Evolutionary conservation across 1,140 invertebrate species (phyloP).

Genomic region (Phthorimaea operculella): DNA sequence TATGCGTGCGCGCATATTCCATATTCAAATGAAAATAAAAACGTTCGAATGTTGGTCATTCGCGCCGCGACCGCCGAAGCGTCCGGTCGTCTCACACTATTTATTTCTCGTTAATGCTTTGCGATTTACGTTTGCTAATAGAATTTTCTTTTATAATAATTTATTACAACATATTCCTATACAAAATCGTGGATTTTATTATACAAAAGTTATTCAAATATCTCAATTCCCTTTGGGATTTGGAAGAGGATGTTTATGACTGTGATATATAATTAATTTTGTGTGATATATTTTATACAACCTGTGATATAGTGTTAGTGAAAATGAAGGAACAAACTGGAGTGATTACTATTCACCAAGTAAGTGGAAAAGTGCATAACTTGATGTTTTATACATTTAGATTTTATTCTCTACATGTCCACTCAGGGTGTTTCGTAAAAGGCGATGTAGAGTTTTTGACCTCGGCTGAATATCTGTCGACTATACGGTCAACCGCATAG

Average conservation of each 20-base stretch:
- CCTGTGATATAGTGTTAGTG: constrained; percentile 45
- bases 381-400: too few relatives aligned
- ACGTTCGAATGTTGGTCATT: constrained; percentile 25
- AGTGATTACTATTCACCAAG: constrained; percentile 49
- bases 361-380: constrained; percentile 27
- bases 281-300: constrained; percentile 38
- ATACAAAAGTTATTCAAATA: constrained; percentile 24
- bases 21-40: constrained; percentile 12
- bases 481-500: too few relatives aligned
- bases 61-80: constrained; percentile 25
- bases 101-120: constrained; percentile 19
- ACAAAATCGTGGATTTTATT: constrained; percentile 42
- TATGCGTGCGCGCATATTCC: constrained; percentile 33
- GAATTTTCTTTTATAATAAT: constrained; percentile 38
- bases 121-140: constrained; percentile 36
- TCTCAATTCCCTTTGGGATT: constrained; percentile 26
- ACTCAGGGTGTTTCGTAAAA: too few relatives aligned
- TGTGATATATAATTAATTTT: constrained; percentile 20
- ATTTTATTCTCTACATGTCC: too few relatives aligned
- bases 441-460: too few relatives aligned
- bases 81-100: constrained; percentile 17
- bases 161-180: constrained; percentile 52
- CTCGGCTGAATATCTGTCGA: too few relatives aligned
- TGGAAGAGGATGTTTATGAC: constrained; percentile 36
- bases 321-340: constrained; percentile 37